Evolutionary conservation across 2,797 vertebrate genomes (phyloP).

Genomic region (Gorsachius magnificus): DNA sequence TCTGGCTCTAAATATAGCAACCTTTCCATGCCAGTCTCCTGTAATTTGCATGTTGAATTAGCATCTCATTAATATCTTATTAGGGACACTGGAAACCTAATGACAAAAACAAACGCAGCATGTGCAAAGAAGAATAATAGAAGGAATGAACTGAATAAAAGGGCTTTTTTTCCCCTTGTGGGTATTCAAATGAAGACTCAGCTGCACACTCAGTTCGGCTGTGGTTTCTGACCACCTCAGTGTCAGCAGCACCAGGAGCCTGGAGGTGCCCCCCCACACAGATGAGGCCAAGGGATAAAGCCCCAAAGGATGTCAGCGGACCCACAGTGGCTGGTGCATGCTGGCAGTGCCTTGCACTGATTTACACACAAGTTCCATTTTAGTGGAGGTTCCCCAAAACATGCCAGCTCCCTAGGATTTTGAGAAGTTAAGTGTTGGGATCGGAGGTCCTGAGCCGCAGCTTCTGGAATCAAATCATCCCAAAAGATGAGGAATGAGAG

Average conservation of each 20-base stretch:
- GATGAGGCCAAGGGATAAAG: not conserved
- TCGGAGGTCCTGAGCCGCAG: not conserved
- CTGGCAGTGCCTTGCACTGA: not conserved
- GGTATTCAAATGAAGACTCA: conserved; percentile 31
- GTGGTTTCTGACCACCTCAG: not conserved
- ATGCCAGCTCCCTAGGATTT: not conserved
- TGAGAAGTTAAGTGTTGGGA: not conserved
- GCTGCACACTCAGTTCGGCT: not conserved
- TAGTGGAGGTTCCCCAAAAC: not conserved
- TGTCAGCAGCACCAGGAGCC: not conserved
- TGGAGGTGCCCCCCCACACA: not conserved
- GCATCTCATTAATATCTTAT: conserved; percentile 72
- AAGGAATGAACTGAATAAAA: conserved; percentile 24
- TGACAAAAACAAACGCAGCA: conserved; percentile 65
- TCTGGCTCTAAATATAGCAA: conserved; percentile 64
- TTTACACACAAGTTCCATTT: not conserved
- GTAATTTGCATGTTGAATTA: conserved; percentile 70
- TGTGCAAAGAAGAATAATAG: conserved; percentile 41
- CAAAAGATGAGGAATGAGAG: not conserved
- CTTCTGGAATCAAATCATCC: not conserved
- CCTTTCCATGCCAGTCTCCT: conserved; percentile 59
- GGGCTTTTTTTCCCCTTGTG: not conserved
- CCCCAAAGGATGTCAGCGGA: not conserved
- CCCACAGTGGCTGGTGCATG: not conserved
- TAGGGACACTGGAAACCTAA: conserved; percentile 58